A percentile compares a stretch with the other conserved stretches of the same genome.
phyloP scores from a whole-genome alignment of 2,888 invertebrate species.

The Mongoloraphidia duomilia region DNA sequence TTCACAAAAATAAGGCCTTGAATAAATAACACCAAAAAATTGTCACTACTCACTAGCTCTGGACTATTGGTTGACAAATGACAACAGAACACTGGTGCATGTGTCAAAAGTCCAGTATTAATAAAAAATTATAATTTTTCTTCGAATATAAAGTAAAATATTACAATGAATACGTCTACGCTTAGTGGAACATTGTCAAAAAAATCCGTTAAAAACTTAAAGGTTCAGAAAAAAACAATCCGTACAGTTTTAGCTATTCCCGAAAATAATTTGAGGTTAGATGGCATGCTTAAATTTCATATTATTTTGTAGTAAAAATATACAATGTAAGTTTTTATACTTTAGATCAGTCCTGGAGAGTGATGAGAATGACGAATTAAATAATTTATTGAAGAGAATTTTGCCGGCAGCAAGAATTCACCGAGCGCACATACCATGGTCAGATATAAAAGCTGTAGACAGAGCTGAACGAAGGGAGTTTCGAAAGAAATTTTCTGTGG shows the following conservation, averaged over 20 bases:
- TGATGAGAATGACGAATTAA: background rate
- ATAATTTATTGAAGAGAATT: background rate
- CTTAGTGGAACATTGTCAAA: background rate
- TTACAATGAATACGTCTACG: too few relatives aligned
- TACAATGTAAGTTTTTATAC: background rate
- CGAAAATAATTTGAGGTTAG: too few relatives aligned
- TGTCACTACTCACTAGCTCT: too few relatives aligned
- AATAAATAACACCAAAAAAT: too few relatives aligned
- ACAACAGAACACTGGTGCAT: too few relatives aligned
- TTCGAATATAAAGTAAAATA: too few relatives aligned
- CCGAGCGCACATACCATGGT: background rate
- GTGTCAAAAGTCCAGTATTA: too few relatives aligned
- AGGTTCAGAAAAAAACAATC: background rate
- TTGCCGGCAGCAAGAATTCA: background rate
- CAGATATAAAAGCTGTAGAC: background rate
- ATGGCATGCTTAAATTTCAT: too few relatives aligned
- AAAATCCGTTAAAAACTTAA: background rate
- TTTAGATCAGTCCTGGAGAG: background rate
- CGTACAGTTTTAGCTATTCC: too few relatives aligned
- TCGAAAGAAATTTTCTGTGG: background rate
- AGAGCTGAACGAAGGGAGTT: conserved; percentile 1
- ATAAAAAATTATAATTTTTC: too few relatives aligned
- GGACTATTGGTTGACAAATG: too few relatives aligned
- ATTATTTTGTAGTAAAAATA: background rate
- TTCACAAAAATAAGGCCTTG: too few relatives aligned